Evolutionary conservation across 1,140 invertebrate species (phyloP).

Genomic region (Matsumurasca onukii): DNA sequence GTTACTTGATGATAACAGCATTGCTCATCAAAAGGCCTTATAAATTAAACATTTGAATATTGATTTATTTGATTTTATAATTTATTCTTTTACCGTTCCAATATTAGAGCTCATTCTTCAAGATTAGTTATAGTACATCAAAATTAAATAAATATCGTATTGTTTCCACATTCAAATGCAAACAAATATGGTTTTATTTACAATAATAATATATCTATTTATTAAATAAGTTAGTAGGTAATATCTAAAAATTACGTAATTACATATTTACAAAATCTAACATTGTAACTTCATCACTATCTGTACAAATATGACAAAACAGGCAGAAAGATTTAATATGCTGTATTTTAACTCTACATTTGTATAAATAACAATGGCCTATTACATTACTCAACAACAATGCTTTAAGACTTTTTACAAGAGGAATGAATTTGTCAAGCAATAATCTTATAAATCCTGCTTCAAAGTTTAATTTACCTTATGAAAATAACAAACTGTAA

Average conservation of each 20-base stretch:
- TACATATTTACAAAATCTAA: conserved; percentile 32
- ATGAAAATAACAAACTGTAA: background rate
- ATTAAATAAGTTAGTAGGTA: conserved; percentile 18
- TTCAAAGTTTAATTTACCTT: background rate
- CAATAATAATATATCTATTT: conserved; percentile 20
- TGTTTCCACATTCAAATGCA: conserved; percentile 12
- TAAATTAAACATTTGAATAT: too few species aligned
- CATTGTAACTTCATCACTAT: conserved; percentile 19
- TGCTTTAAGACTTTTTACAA: background rate
- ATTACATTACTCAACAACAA: conserved; percentile 9
- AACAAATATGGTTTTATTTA: conserved; percentile 3
- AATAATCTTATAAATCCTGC: background rate
- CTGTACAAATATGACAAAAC: conserved; percentile 30
- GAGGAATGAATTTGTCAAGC: background rate
- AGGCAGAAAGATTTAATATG: conserved; percentile 14
- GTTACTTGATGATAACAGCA: too few species aligned
- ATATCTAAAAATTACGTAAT: conserved; percentile 17
- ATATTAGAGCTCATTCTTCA: background rate
- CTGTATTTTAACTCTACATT: conserved; percentile 6
- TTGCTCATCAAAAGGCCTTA: too few species aligned
- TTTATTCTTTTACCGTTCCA: too few species aligned
- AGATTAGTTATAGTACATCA: background rate
- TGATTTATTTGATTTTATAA: too few species aligned
- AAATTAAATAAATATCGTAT: conserved; percentile 2
- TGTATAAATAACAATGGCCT: conserved; percentile 27